phyloP scores from a whole-genome alignment of 2,888 invertebrate species.

The Xanthorhoe designata region DNA sequence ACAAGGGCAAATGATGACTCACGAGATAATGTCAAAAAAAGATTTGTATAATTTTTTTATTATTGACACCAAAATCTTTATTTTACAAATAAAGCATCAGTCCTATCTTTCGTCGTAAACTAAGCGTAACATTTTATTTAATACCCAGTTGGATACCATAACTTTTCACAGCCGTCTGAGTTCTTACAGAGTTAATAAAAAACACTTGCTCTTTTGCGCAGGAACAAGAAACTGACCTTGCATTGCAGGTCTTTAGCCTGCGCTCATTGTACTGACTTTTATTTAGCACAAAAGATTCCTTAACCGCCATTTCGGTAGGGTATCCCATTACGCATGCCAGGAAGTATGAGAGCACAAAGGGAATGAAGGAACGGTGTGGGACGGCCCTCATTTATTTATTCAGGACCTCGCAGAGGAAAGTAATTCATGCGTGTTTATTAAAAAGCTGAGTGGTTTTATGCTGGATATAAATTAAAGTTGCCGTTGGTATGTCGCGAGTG shows the following conservation, averaged over 20 bases:
- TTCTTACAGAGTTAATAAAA: slow-evolving; percentile 44
- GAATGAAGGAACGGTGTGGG: slow-evolving; percentile 71
- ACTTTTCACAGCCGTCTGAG: slow-evolving; percentile 41
- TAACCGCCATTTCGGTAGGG: slow-evolving; percentile 68
- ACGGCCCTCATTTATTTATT: slow-evolving; percentile 79
- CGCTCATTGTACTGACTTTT: slow-evolving; percentile 69
- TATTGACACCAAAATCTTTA: slow-evolving; percentile 34
- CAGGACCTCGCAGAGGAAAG: slow-evolving; percentile 71
- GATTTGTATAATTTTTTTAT: slow-evolving; percentile 21
- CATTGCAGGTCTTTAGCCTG: slow-evolving; percentile 52
- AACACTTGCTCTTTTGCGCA: slow-evolving; percentile 44
- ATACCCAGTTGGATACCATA: slow-evolving; percentile 41
- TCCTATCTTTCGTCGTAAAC: slow-evolving; percentile 43
- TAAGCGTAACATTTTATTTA: slow-evolving; percentile 45
- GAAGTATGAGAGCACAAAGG: slow-evolving; percentile 73
- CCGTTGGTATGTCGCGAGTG: slow-evolving; percentile 41
- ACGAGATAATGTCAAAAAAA: slow-evolving; percentile 3
- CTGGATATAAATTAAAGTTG: slow-evolving; percentile 62
- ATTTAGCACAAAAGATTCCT: slow-evolving; percentile 71
- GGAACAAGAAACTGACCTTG: slow-evolving; percentile 46
- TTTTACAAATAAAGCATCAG: slow-evolving; percentile 38
- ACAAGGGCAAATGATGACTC: slow-evolving; percentile 9
- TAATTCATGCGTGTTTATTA: slow-evolving; percentile 81
- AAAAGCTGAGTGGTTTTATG: slow-evolving; percentile 70
- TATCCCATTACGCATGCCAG: slow-evolving; percentile 79